These are phyloP conservation scores for Formica selysi DNA, from an alignment of 1,140 invertebrate genomes.

Conservation along the genomic window DNA sequence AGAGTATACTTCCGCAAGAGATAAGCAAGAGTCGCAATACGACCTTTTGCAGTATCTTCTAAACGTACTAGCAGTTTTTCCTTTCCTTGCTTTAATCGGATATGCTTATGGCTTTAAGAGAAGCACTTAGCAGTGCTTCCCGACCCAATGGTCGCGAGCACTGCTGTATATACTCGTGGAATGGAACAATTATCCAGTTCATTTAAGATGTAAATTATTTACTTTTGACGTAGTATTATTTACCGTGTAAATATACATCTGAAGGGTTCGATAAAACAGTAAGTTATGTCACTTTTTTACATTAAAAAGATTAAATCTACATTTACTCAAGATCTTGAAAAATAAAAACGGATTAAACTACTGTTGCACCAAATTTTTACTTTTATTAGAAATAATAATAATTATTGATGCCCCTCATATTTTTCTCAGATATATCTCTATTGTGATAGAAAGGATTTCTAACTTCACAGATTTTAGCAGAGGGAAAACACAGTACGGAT, in stretches of 20 bases:
- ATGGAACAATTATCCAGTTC: slow-evolving; percentile 3
- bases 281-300: neutral
- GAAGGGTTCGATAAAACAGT: neutral
- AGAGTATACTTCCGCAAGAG: neutral
- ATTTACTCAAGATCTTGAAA: neutral
- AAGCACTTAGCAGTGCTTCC: slow-evolving; percentile 13
- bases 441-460: neutral
- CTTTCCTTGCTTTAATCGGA: neutral
- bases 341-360: neutral
- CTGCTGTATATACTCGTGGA: neutral
- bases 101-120: neutral
- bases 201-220: neutral
- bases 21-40: slow-evolving; percentile 15
- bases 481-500: neutral
- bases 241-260: neutral
- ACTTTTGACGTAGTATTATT: neutral
- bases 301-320: neutral
- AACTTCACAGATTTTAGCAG: neutral
- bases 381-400: neutral
- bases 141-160: neutral
- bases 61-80: neutral
- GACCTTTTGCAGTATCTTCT: neutral
- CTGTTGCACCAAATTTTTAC: neutral
- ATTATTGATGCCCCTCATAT: neutral
- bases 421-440: neutral